Base-by-base conservation (phyloP, 2,113 vertebrate species). In the Nothoprocta pentlandii region DNA sequence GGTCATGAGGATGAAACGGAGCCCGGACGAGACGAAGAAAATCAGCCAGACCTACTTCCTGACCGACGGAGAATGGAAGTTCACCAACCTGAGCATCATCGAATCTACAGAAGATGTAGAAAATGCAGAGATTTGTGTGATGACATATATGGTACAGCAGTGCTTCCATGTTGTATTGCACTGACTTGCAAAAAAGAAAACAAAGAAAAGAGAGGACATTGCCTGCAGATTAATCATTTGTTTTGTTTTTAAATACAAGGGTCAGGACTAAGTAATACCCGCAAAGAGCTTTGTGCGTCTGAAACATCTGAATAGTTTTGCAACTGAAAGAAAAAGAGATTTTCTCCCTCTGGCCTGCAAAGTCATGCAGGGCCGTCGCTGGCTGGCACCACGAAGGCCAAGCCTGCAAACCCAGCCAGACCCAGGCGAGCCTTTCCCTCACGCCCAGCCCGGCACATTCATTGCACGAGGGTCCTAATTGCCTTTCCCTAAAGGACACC, bases 11-110 rank as follows among this genome's bases (percentile, higher is more conserved):
- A 32, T 3, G 0, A 89, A 17, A 44, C 36, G 59, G 21, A 64
- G 94, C n/a, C 11, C 91, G 51, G 66, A 74, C 10, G 76, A 96
- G 49, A 66, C 91, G 10, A 66, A 84, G 66, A 46, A 4, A 6
- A 4, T 54, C 10, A 96, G 92, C 49, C 63, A 80, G 26, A 76
- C 68, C 7, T 34, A 54, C 22, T 28, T 95, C 47, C 70, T 97
- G 3, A 95, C 71, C 7, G 95, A 96, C 10, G 97, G 96, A 41
- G 97, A 97, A 42, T 97, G 97, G 96, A 92, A 90, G 68, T 94
- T 95, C 49, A 95, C 85, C 77, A 95, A 96, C 63, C 32, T 97
- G 78, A 96, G 67, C 73, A 42, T 87, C 83, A 12, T 17, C 6
- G 88, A 95, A 74, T 30, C 39, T 41, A 17, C 0, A 0, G 96